Evolutionary conservation across 2,797 vertebrate genomes (phyloP).

Genomic region (Cyprinella venusta): DNA sequence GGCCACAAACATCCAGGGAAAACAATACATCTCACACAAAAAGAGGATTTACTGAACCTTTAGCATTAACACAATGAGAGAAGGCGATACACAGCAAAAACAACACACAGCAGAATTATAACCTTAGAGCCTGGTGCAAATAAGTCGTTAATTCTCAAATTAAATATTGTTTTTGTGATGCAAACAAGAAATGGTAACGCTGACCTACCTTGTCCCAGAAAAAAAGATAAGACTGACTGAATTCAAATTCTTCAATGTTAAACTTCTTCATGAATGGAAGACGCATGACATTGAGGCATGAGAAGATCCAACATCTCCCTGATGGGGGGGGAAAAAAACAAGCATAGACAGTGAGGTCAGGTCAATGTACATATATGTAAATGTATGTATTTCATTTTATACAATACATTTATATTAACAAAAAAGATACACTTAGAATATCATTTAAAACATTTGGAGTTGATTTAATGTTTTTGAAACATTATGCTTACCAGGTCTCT

Average conservation of each 20-base stretch:
- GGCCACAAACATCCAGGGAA: slow-evolving; percentile 48
- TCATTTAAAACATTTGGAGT: neutral
- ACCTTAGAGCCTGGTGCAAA: slow-evolving; percentile 3
- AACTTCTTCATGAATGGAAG: slow-evolving; percentile 98
- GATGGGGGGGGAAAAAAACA: slow-evolving; percentile 44
- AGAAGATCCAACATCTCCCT: slow-evolving; percentile 99
- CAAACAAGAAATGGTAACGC: too few species aligned
- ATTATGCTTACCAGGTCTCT: neutral
- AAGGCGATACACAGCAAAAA: neutral
- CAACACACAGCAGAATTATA: neutral
- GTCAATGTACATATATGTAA: neutral
- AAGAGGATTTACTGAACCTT: slow-evolving; percentile 63
- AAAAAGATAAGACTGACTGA: slow-evolving; percentile 97
- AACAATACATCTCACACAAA: slow-evolving; percentile 62
- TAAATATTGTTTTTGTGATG: slow-evolving; percentile 16
- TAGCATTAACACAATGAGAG: slow-evolving; percentile 34
- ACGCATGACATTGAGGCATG: slow-evolving; percentile 97
- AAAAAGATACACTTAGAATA: neutral
- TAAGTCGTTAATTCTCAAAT: neutral
- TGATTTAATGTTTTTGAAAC: neutral
- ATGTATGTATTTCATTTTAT: neutral
- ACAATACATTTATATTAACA: neutral
- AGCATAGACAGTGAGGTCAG: neutral
- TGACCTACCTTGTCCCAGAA: slow-evolving; percentile 96
- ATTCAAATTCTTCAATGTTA: slow-evolving; percentile 98